Evolutionary conservation across 2,888 invertebrate genomes (phyloP).

Genomic region (Octonoba sinensis): DNA sequence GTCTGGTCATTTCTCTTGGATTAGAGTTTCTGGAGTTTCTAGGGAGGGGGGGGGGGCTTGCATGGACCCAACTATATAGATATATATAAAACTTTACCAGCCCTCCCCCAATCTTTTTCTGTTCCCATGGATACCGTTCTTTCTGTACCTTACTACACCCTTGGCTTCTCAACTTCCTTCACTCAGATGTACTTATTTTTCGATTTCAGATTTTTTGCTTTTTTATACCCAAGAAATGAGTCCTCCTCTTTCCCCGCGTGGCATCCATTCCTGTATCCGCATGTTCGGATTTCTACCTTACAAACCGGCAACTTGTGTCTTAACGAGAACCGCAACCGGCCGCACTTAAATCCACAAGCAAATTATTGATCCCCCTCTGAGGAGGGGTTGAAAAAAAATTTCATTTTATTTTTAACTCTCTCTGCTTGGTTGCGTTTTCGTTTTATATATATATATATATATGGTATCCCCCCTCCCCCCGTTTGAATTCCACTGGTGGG

Average conservation of each 20-base stretch:
- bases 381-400: slow-evolving; percentile 4
- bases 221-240: slow-evolving; percentile 28
- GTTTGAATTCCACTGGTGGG: no score
- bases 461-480: no score
- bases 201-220: slow-evolving; percentile 57
- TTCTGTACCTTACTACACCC: slow-evolving; percentile 47
- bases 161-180: slow-evolving; percentile 63
- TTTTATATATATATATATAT: not conserved
- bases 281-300: slow-evolving; percentile 50
- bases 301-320: slow-evolving; percentile 54
- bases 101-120: slow-evolving; percentile 10
- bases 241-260: not conserved
- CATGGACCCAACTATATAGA: slow-evolving; percentile 46
- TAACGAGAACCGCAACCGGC: slow-evolving; percentile 62
- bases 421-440: not conserved
- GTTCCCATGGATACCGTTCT: slow-evolving; percentile 61
- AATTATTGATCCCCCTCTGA: slow-evolving; percentile 53
- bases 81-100: slow-evolving; percentile 30
- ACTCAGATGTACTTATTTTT: slow-evolving; percentile 64
- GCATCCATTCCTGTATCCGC: slow-evolving; percentile 45
- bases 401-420: slow-evolving; percentile 20
- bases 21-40: slow-evolving; percentile 64
- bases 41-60: slow-evolving; percentile 15
- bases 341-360: slow-evolving; percentile 61
- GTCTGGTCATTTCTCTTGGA: slow-evolving; percentile 66